A percentile compares a stretch with the other conserved stretches of the same genome.
These are phyloP conservation scores for Drosophila siamana DNA, from an alignment of 2,888 invertebrate genomes.

Conservation along the genomic window DNA sequence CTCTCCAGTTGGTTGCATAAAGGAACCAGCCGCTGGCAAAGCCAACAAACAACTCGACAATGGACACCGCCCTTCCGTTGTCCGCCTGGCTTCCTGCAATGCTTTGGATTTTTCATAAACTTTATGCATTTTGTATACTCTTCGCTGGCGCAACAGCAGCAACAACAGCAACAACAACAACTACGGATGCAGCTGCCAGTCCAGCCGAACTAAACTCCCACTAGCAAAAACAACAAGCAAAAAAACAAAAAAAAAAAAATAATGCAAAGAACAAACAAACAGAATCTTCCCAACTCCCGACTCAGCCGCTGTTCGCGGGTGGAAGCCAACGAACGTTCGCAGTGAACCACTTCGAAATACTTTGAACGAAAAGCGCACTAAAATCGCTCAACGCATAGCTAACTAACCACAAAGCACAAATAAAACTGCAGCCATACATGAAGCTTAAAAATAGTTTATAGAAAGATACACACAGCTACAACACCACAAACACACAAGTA, in stretches of 20 bases:
- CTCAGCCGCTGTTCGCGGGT: background rate
- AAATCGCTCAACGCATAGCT: slow-evolving; percentile 57
- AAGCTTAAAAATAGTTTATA: slow-evolving; percentile 54
- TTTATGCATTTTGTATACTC: slow-evolving; percentile 67
- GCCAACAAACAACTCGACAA: slow-evolving; percentile 51
- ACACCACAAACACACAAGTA: slow-evolving; percentile 6
- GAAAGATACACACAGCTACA: slow-evolving; percentile 28
- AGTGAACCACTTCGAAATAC: slow-evolving; percentile 31
- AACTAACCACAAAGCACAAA: slow-evolving; percentile 70
- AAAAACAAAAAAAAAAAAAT: too few relatives aligned
- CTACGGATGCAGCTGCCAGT: slow-evolving; percentile 38
- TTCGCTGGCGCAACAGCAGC: slow-evolving; percentile 8
- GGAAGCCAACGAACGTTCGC: background rate
- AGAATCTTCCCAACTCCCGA: background rate
- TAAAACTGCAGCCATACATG: slow-evolving; percentile 51
- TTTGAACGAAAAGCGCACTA: slow-evolving; percentile 22
- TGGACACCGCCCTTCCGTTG: slow-evolving; percentile 33
- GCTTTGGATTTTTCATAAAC: slow-evolving; percentile 68
- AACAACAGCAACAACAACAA: too few relatives aligned
- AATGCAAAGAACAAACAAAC: too few relatives aligned
- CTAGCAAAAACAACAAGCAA: too few relatives aligned
- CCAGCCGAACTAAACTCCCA: background rate
- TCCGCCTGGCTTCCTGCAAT: slow-evolving; percentile 48
- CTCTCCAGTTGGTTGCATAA: slow-evolving; percentile 3
- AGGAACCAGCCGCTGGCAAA: slow-evolving; percentile 38